These are phyloP conservation scores for Zhengitettix transpicula DNA, from an alignment of 2,888 invertebrate species.

Conservation along the genomic window DNA sequence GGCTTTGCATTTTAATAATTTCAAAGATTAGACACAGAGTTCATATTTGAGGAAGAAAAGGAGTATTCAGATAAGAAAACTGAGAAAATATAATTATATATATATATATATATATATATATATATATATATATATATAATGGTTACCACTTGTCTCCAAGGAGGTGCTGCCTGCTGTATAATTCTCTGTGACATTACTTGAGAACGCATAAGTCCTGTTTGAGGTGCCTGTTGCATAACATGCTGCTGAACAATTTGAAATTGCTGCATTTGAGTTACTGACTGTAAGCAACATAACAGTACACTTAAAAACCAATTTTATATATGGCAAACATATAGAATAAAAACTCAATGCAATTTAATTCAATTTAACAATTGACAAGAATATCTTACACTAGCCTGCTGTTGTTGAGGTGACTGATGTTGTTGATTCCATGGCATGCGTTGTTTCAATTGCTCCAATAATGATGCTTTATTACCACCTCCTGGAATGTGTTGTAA, in stretches of 20 bases:
- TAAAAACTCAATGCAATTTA: too few relatives aligned
- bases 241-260: conserved; percentile 6
- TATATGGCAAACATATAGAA: too few relatives aligned
- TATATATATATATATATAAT: neutral
- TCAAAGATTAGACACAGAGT: neutral
- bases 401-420: conserved; percentile 11
- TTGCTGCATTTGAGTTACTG: conserved; percentile 12
- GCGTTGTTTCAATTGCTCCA: conserved; percentile 55
- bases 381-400: neutral
- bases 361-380: too few relatives aligned
- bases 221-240: conserved; percentile 7
- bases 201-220: conserved; percentile 15
- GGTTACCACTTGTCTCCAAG: conserved; percentile 1
- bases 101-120: neutral
- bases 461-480: conserved; percentile 40
- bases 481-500: neutral
- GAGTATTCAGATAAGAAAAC: neutral
- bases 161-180: conserved; percentile 2
- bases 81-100: neutral
- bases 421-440: conserved; percentile 60
- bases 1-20: too few relatives aligned
- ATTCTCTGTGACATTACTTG: conserved; percentile 11
- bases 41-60: neutral
- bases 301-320: too few relatives aligned
- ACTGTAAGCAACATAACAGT: neutral